Evolutionary conservation across 1,140 invertebrate species (phyloP), one percentile per base, ranked within the genome.

Genomic region (Hetaerina americana): DNA sequence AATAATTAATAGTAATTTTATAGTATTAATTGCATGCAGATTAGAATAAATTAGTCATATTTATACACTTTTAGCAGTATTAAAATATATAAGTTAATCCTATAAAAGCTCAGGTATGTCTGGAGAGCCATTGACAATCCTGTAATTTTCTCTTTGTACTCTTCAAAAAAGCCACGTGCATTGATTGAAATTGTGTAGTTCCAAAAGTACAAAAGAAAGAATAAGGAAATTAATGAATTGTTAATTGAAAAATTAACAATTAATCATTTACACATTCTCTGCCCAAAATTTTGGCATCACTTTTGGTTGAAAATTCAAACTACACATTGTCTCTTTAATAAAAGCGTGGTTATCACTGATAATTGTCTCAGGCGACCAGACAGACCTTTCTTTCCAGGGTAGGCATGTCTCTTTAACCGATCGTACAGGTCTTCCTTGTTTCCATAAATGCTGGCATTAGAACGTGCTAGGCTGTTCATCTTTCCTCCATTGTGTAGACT

Each of bases 391-490:
- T 96, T 96, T 82, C 94, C 94, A 72, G 93, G 91, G 82, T 96
- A 97, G 78, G 94, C 94, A 84, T 97, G 95, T 82, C 94, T 88
- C 84, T 95, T 94, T 81, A 97, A 86, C 85, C 95, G 89, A 82
- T 97, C 95, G 80, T 97, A 97, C 73, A 97, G 87, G 82, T 97
- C 95, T 80, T 97, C 95, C 83, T 96, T 96, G 75, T 94, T 96
- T 74, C 93, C 94, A 79, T 97, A 96, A 78, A 96, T 90, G 82
- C 93, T 95, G 72, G 93, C 93, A 81, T 95, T 96, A 57, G 93
- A 95, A 75, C 93, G 85, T 31, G 93, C 92, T 80, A 95, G 85
- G 81, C 92, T 94, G 81, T 94, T 95, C 90, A 93, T 92, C 69
- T 75, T 77, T 68, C 87, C 87, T 5, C 88, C 89, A 77, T 90